Evolutionary conservation across 2,113 vertebrate genomes (phyloP).

Genomic region (Chaetodon trifascialis): DNA sequence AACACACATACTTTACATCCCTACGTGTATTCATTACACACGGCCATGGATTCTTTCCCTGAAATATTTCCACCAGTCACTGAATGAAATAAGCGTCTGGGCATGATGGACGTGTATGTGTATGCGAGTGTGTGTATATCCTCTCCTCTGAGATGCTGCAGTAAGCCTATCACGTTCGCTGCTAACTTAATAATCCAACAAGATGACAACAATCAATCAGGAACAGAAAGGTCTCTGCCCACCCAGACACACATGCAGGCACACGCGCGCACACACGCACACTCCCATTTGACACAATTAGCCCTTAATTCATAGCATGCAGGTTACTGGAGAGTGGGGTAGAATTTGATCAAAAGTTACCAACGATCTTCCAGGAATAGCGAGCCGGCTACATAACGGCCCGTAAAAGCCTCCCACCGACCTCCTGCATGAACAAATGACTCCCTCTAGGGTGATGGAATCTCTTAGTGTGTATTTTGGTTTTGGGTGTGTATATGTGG

Average conservation of each 20-base stretch:
- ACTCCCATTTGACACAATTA: slow-evolving; percentile 71
- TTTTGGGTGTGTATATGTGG: slow-evolving; percentile 61
- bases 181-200: slow-evolving; percentile 78
- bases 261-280: slow-evolving; percentile 45
- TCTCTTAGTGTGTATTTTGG: slow-evolving; percentile 66
- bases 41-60: slow-evolving; percentile 13
- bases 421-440: slow-evolving; percentile 65
- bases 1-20: slow-evolving; percentile 25
- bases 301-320: slow-evolving; percentile 72
- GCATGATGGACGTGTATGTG: slow-evolving; percentile 26
- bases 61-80: slow-evolving; percentile 54
- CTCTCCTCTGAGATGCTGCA: slow-evolving; percentile 55
- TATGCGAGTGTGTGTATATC: background rate
- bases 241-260: slow-evolving; percentile 20
- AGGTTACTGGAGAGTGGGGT: slow-evolving; percentile 75
- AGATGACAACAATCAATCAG: slow-evolving; percentile 82
- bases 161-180: slow-evolving; percentile 59
- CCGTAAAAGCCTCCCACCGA: slow-evolving; percentile 77
- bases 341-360: slow-evolving; percentile 81
- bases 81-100: slow-evolving; percentile 46
- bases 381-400: slow-evolving; percentile 62
- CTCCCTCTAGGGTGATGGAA: slow-evolving; percentile 71
- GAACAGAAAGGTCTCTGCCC: slow-evolving; percentile 46
- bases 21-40: slow-evolving; percentile 33
- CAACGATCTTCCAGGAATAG: slow-evolving; percentile 76